phyloP scores from a whole-genome alignment of 2,113 vertebrate species.

The Brachyistius frenatus region DNA sequence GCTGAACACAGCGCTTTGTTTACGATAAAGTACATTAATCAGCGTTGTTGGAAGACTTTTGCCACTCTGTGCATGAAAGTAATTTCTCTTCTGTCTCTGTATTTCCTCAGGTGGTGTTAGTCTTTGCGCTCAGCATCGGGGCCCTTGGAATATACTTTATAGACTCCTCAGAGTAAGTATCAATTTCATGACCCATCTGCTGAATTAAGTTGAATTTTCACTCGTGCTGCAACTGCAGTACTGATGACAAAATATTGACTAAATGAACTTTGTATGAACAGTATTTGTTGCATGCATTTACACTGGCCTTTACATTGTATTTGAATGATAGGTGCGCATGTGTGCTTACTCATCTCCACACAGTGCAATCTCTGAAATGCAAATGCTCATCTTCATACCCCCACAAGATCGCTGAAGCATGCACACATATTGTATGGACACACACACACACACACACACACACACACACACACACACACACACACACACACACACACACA shows the following conservation, averaged over 20 bases:
- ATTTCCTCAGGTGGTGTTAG: slow-evolving; percentile 94
- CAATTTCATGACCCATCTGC: slow-evolving; percentile 19
- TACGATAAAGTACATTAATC: slow-evolving; percentile 10
- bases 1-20: slow-evolving; percentile 35
- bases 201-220: slow-evolving; percentile 1
- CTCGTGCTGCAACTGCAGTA: neutral
- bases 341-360: slow-evolving; percentile 42
- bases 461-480: slow-evolving; percentile 23
- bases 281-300: slow-evolving; percentile 13
- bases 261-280: neutral
- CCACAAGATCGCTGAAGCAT: slow-evolving; percentile 32
- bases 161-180: slow-evolving; percentile 94
- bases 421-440: slow-evolving; percentile 9
- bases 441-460: slow-evolving; percentile 23
- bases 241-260: neutral
- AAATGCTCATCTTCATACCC: slow-evolving; percentile 58
- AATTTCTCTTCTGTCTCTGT: slow-evolving; percentile 41
- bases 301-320: slow-evolving; percentile 1
- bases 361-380: slow-evolving; percentile 46
- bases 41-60: slow-evolving; percentile 5
- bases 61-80: slow-evolving; percentile 16
- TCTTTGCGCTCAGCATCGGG: slow-evolving; percentile 99
- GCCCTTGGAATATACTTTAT: slow-evolving; percentile 99
- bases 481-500: slow-evolving; percentile 12
- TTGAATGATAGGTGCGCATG: slow-evolving; percentile 38